Evolutionary conservation across 2,113 vertebrate species (phyloP).

Genomic region (Cathartes aura): DNA sequence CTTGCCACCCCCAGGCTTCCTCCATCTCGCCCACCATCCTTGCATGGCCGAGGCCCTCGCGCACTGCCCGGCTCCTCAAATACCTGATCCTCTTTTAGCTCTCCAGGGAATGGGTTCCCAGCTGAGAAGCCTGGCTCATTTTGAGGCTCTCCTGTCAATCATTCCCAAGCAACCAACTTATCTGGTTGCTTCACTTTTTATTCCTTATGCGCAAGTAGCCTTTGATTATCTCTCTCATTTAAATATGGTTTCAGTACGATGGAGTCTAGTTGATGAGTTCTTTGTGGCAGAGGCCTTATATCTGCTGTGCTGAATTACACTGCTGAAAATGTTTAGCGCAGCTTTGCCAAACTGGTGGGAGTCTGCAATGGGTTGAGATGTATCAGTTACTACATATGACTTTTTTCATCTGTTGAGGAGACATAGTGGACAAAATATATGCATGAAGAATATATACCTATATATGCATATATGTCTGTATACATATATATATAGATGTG

Average conservation of each 20-base stretch:
- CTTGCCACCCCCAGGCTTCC: neutral
- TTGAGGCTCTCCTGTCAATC: neutral
- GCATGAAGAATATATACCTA: neutral
- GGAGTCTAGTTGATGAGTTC: neutral
- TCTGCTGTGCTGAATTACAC: neutral
- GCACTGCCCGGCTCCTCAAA: neutral
- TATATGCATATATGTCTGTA: neutral
- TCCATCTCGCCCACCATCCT: neutral
- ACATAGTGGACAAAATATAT: neutral
- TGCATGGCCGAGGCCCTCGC: too few species aligned
- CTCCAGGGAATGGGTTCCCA: neutral
- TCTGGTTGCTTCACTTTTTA: neutral
- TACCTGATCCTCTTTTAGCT: neutral
- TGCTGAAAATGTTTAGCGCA: neutral
- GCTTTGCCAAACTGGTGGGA: neutral
- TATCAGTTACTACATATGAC: neutral
- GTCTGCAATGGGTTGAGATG: neutral
- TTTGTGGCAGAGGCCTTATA: neutral
- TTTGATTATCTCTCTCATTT: neutral
- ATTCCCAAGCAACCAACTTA: neutral
- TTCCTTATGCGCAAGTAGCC: neutral
- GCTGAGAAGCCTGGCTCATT: neutral
- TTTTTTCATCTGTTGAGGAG: neutral
- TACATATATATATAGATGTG: rapidly evolving
- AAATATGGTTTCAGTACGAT: neutral